Base-by-base conservation (phyloP, 2,113 vertebrate genomes). In the Gallinago undulata region DNA sequence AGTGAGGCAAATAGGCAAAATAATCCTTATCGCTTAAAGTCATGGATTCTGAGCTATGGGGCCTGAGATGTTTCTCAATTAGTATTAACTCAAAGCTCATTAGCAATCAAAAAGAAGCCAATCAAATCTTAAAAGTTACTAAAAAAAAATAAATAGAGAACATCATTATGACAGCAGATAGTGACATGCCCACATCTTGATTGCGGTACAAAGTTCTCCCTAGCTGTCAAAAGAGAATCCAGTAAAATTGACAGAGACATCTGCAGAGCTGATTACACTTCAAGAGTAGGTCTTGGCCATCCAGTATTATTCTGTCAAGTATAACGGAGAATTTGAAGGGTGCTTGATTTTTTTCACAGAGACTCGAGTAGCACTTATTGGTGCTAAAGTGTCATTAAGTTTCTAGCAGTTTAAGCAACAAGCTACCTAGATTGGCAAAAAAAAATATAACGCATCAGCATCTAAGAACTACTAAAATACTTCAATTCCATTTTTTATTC, bases 301-400 rank as follows among this genome's bases (percentile, higher is more conserved):
- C 48, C 74, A 72, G 53, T 83, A 69, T 73, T 86, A 30, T 85
- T 90, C 82, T 69, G 63, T 80, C 45, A 88, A 95, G 69, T 75
- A 41, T 19, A 84, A 89, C 18, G 75, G 73, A 80, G 87, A 55
- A 83, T 76, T 88, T 90, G 85, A 96, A 92, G 67, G 59, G 77
- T 90, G 72, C 88, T 92, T 85, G 67, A 69, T 95, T 93, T 93
- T 93, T 39, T 93, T 90, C 87, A 87, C 74, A 93, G 64, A 81
- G 53, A 55, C 62, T 95, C 59, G 62, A 94, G 80, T 85, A 94
- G 94, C 88, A 93, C 91, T 95, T 86, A 33, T 5, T 81, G 59
- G 74, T 74, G 56, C 84, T 91, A 48, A 94, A 93, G 89, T 62
- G 70, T 86, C 79, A 79, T 80, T 69, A 80, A 33, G n/a, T 86